These are phyloP conservation scores for Sphaerodactylus townsendi DNA, from an alignment of 2,113 vertebrate species.

Conservation along the genomic window DNA sequence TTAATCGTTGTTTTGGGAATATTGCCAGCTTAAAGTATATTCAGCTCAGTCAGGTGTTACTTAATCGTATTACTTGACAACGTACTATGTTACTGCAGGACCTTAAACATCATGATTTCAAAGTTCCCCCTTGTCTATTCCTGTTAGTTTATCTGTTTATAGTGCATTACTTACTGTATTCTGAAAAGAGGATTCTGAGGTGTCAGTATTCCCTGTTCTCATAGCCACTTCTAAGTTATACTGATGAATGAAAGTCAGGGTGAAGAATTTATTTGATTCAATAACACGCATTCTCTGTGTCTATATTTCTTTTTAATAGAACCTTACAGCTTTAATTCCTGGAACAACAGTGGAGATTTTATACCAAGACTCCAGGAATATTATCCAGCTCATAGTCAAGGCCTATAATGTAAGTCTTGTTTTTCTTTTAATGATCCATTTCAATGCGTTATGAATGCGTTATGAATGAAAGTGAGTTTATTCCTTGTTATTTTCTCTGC, in stretches of 20 bases:
- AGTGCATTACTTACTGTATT: background rate
- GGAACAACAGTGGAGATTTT: slow-evolving; percentile 96
- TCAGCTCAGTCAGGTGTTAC: slow-evolving; percentile 53
- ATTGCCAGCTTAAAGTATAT: slow-evolving; percentile 41
- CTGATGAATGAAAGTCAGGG: background rate
- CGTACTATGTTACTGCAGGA: background rate
- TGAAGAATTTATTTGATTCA: background rate
- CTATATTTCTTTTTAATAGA: slow-evolving; percentile 67
- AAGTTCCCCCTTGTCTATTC: background rate
- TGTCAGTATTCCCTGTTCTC: too few relatives aligned
- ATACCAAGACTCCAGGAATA: slow-evolving; percentile 94
- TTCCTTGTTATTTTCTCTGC: accelerated
- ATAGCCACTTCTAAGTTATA: background rate
- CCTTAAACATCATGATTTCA: background rate
- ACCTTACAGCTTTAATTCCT: slow-evolving; percentile 93
- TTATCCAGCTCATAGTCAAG: slow-evolving; percentile 92
- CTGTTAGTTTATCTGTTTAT: background rate
- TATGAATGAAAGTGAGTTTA: background rate
- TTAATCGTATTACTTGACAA: slow-evolving; percentile 64
- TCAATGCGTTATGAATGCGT: background rate
- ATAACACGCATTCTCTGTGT: background rate
- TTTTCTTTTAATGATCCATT: background rate
- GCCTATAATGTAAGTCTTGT: slow-evolving; percentile 90
- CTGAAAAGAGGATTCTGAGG: background rate
- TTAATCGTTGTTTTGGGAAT: slow-evolving; percentile 35